Evolutionary conservation across 2,888 invertebrate species (phyloP).

Genomic region (Eilema sororculum): DNA sequence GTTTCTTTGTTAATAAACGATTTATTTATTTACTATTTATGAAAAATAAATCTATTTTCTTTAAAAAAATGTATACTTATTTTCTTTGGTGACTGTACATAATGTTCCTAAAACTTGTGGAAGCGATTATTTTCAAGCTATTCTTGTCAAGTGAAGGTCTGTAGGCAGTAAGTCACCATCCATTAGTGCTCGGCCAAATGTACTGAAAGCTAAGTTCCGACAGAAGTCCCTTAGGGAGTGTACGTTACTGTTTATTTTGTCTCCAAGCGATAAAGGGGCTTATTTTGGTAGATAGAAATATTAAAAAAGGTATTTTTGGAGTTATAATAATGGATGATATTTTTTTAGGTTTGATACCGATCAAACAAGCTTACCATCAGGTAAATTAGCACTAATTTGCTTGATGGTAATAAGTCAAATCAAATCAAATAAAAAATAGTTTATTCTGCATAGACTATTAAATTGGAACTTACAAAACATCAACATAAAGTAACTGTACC

Average conservation of each 20-base stretch:
- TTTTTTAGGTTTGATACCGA: too few species aligned
- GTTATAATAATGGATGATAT: background rate
- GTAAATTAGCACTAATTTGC: too few species aligned
- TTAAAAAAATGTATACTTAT: too few species aligned
- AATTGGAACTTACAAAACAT: too few species aligned
- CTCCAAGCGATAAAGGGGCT: background rate
- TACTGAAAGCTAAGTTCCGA: background rate
- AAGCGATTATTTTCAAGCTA: background rate
- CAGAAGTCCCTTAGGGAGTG: background rate
- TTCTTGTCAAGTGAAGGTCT: slow-evolving; percentile 20
- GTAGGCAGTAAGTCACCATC: slow-evolving; percentile 25
- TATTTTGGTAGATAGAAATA: background rate
- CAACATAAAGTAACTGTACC: too few species aligned
- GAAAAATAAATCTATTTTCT: too few species aligned
- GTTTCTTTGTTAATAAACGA: too few species aligned
- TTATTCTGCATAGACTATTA: too few species aligned
- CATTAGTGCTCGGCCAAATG: slow-evolving; percentile 28
- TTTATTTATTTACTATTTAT: too few species aligned
- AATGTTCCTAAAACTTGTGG: background rate
- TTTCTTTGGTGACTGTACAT: background rate
- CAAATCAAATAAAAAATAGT: too few species aligned
- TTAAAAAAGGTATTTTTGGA: background rate
- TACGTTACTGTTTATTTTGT: slow-evolving; percentile 16
- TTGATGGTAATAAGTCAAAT: too few species aligned
- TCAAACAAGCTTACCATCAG: too few species aligned